phyloP scores from a whole-genome alignment of 2,113 vertebrate species.

The Malurus elegans region DNA sequence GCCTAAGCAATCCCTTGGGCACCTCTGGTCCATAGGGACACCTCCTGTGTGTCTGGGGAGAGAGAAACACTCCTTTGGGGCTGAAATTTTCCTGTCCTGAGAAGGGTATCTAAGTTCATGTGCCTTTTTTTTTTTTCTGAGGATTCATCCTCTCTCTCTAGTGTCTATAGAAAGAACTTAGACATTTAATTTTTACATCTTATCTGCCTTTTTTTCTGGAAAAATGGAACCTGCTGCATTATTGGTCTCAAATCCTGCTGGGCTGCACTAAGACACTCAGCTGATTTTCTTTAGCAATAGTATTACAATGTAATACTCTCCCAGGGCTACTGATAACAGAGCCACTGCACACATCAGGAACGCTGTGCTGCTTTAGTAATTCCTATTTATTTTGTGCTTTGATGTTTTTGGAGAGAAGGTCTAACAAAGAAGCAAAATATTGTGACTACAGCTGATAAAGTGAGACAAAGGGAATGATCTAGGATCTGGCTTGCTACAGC shows the following conservation, averaged over 20 bases:
- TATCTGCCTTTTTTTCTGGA: not conserved
- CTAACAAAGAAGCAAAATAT: constrained; percentile 3
- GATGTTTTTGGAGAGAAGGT: not conserved
- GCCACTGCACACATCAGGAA: not conserved
- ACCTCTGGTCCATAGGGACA: not conserved
- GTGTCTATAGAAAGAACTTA: not conserved
- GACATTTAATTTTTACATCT: not conserved
- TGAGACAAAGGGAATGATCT: not conserved
- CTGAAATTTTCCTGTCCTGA: not conserved
- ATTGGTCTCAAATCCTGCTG: not conserved
- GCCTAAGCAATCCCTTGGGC: not conserved
- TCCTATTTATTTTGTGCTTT: not conserved
- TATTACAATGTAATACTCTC: not conserved
- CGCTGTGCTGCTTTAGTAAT: not conserved
- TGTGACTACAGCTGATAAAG: not conserved
- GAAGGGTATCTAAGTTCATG: not conserved
- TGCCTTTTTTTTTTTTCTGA: not conserved
- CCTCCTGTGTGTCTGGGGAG: not conserved
- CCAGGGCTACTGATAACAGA: not conserved
- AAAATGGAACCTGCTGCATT: not conserved
- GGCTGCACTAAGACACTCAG: not conserved
- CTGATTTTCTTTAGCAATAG: not conserved
- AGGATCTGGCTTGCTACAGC: not conserved
- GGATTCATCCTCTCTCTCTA: not conserved
- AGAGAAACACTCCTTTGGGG: not conserved